Evolutionary conservation across 2,113 vertebrate species (phyloP).

Genomic region (Nettapus auritus): DNA sequence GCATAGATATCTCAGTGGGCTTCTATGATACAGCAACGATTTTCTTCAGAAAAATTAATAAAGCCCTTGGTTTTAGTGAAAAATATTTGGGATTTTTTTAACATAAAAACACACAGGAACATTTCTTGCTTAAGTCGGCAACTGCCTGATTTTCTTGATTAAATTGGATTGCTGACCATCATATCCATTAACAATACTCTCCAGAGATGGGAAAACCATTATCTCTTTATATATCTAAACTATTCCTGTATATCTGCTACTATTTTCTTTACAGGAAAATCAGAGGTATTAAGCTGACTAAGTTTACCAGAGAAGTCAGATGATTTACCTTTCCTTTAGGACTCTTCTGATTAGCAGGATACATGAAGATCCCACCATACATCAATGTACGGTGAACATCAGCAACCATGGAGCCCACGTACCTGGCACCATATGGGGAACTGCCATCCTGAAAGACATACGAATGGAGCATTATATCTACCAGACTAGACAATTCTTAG

Average conservation of each 20-base stretch:
- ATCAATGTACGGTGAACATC: conserved; percentile 94
- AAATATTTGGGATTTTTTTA: not conserved
- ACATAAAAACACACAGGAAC: not conserved
- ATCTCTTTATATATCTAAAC: not conserved
- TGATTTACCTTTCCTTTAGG: conserved; percentile 93
- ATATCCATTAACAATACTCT: not conserved
- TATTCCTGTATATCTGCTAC: not conserved
- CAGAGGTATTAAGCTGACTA: conserved; percentile 9
- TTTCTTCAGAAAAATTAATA: not conserved
- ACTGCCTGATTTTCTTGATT: not conserved
- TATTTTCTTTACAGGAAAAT: not conserved
- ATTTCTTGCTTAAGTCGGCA: not conserved
- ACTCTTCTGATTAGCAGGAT: conserved; percentile 93
- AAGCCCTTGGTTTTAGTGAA: not conserved
- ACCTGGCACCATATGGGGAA: conserved; percentile 90
- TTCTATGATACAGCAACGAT: not conserved
- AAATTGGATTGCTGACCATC: fast-evolving
- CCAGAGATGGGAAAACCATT: not conserved
- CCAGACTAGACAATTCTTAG: not conserved
- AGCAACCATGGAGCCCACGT: conserved; percentile 98
- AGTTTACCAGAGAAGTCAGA: conserved; percentile 39
- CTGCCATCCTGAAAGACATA: conserved; percentile 83
- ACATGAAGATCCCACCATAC: conserved; percentile 97
- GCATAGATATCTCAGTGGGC: not conserved
- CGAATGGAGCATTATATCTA: not conserved